phyloP scores from a whole-genome alignment of 2,113 vertebrate species.

The Phaethon lepturus region DNA sequence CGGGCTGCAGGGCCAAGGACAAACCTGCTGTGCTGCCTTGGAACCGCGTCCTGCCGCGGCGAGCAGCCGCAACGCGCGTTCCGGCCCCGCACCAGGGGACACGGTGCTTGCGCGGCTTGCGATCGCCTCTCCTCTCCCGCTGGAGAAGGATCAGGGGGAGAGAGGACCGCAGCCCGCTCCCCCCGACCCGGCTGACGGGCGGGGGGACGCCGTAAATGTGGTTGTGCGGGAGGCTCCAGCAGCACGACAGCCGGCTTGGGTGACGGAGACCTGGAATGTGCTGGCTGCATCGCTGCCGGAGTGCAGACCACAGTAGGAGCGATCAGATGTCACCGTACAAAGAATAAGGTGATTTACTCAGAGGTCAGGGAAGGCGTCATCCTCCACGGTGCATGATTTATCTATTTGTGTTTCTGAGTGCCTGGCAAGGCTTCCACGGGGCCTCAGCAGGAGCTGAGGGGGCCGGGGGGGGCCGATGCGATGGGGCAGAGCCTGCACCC shows the following conservation, averaged over 20 bases:
- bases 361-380: not conserved
- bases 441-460: not conserved
- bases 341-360: not conserved
- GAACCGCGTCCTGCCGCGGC: rapidly evolving
- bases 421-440: not conserved
- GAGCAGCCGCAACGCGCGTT: rapidly evolving
- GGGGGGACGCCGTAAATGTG: rapidly evolving
- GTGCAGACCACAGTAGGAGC: not conserved
- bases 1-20: not conserved
- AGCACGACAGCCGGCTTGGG: rapidly evolving
- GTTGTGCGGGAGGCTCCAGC: rapidly evolving
- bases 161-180: rapidly evolving
- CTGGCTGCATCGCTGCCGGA: not conserved
- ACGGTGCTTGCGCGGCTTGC: rapidly evolving
- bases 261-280: not conserved
- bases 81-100: rapidly evolving
- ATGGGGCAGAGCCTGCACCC: not conserved
- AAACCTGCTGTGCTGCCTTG: rapidly evolving
- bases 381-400: not conserved
- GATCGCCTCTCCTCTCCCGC: not conserved
- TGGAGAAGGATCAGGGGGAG: not conserved
- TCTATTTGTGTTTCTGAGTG: not conserved
- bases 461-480: not conserved
- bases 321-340: not conserved
- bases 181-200: not conserved